These are phyloP conservation scores for Tuta absoluta DNA, from an alignment of 2,888 invertebrate species.

Conservation along the genomic window DNA sequence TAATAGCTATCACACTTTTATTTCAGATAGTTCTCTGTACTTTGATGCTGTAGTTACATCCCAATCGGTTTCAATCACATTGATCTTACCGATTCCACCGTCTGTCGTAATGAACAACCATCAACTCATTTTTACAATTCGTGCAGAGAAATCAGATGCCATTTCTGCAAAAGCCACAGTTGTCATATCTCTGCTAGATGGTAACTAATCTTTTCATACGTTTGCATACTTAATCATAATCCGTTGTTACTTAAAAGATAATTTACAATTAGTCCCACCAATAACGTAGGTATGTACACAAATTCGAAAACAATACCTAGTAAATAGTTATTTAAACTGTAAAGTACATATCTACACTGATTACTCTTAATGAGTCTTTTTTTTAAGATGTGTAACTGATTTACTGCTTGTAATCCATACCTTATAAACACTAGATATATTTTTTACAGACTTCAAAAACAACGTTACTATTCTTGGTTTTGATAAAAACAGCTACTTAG, in stretches of 20 bases:
- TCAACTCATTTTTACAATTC: constrained; percentile 39
- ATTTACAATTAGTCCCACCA: too few species aligned
- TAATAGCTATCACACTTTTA: neutral
- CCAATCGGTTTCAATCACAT: constrained; percentile 27
- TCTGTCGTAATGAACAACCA: constrained; percentile 35
- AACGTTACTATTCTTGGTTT: constrained; percentile 1
- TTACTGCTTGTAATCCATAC: too few species aligned
- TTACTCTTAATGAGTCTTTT: too few species aligned
- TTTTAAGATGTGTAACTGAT: too few species aligned
- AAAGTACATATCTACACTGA: too few species aligned
- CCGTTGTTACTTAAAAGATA: too few species aligned
- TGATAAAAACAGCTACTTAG: constrained; percentile 7
- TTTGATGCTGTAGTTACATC: constrained; percentile 26
- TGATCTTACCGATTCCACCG: constrained; percentile 31
- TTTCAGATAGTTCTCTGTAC: constrained; percentile 38
- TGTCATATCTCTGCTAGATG: constrained; percentile 33
- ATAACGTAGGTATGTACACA: too few species aligned
- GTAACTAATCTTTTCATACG: constrained; percentile 15
- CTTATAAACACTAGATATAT: too few species aligned
- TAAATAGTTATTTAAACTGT: too few species aligned
- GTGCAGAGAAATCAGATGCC: constrained; percentile 34
- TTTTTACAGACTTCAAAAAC: constrained; percentile 7
- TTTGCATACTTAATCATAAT: too few species aligned
- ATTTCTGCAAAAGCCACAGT: constrained; percentile 36
- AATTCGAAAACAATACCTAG: too few species aligned